phyloP scores from a whole-genome alignment of 23 tunicate genomes.

The Diplosoma virens region DNA sequence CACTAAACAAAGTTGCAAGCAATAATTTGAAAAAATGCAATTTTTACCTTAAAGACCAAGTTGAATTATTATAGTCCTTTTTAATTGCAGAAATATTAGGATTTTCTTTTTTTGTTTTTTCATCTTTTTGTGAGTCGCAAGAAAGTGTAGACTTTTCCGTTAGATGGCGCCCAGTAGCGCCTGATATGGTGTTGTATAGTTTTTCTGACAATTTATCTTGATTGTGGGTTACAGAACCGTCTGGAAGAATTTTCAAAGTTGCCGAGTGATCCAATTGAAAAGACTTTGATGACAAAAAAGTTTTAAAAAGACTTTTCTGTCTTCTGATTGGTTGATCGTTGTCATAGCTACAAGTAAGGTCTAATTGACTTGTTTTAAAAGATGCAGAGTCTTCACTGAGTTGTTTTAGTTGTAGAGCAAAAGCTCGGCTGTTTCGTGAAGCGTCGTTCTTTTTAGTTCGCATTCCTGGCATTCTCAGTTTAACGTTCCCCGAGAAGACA shows the following conservation, averaged over 20 bases:
- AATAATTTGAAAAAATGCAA: too few species aligned
- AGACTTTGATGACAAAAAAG: background rate
- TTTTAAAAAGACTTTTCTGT: too few species aligned
- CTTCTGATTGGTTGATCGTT: too few species aligned
- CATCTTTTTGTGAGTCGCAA: background rate
- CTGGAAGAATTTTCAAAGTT: background rate
- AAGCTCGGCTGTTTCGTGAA: constrained; percentile 65
- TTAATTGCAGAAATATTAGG: too few species aligned
- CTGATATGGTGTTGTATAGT: constrained; percentile 56
- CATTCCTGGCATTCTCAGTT: constrained; percentile 7
- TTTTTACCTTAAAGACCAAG: constrained; percentile 23
- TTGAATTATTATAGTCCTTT: background rate
- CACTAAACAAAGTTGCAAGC: too few species aligned
- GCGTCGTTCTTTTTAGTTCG: constrained; percentile 48
- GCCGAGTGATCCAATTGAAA: background rate
- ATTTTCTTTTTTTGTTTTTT: background rate
- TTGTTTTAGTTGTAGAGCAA: constrained; percentile 41
- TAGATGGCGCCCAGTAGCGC: constrained; percentile 38
- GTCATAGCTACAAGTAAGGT: too few species aligned
- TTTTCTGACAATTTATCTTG: constrained; percentile 4
- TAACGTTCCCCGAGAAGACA: background rate
- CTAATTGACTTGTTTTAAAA: too few species aligned
- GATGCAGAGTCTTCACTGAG: constrained; percentile 17
- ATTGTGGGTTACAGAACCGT: background rate
- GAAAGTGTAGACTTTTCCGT: background rate